A percentile compares a stretch with the other conserved stretches of the same genome.
Evolutionary conservation across 2,888 invertebrate species (phyloP).

Genomic region (Heliconius cydno): DNA sequence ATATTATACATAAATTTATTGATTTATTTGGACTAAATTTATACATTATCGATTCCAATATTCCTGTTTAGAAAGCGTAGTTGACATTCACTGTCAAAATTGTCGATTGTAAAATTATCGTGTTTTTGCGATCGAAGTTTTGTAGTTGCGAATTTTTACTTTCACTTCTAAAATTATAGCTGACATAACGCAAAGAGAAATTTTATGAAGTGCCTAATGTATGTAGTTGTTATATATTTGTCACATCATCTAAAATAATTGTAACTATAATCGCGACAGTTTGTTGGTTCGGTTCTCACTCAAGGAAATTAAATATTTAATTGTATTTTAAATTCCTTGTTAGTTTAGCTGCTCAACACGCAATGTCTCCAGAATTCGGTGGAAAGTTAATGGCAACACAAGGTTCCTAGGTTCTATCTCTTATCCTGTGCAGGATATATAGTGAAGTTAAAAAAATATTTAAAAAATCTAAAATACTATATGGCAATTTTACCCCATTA

Average conservation of each 20-base stretch:
- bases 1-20: not conserved
- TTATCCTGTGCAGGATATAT: too few relatives aligned
- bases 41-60: not conserved
- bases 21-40: not conserved
- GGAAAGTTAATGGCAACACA: too few relatives aligned
- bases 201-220: not conserved
- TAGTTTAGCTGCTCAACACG: too few relatives aligned
- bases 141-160: conserved; percentile 50
- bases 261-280: too few relatives aligned
- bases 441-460: not conserved
- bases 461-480: too few relatives aligned
- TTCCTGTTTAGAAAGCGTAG: conserved; percentile 43
- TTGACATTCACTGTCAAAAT: conserved; percentile 43
- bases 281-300: too few relatives aligned
- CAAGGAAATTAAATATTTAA: too few relatives aligned
- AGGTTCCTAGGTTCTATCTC: too few relatives aligned
- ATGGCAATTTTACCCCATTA: not conserved
- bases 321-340: too few relatives aligned
- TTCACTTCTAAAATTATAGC: conserved; percentile 55
- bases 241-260: not conserved
- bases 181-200: conserved; percentile 33
- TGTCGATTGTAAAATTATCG: conserved; percentile 42
- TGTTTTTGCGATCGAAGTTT: conserved; percentile 41
- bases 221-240: not conserved
- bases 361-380: too few relatives aligned